Evolutionary conservation across 2,888 invertebrate genomes (phyloP), one percentile per base, ranked within the genome.

Genomic region (Tigriopus californicus): DNA sequence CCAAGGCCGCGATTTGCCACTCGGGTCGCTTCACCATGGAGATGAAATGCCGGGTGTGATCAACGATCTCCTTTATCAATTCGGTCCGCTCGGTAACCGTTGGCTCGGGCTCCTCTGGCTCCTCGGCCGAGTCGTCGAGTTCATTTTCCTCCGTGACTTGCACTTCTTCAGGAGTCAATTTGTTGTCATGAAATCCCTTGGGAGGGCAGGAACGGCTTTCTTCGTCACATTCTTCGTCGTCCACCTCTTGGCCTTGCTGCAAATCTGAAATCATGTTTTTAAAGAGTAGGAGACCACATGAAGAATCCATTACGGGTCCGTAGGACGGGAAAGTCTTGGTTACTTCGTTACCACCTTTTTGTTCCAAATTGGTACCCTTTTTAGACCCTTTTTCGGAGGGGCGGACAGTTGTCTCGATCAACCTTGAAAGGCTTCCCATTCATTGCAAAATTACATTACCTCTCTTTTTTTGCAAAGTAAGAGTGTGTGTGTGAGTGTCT

Each of bases 1-100:
- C 56, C 56, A 56, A 44, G 20, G 56, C 18, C 22, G 46, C 2
- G 18, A 56, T 20, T 20, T 56, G 56, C 56, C 56, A 56, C 20
- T 44, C 44, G 12, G 56, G 56, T 18, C 33, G 18, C 22, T 18
- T 20, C 11, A 56, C 56, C 56, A 56, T 56, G 22, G 56, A 56
- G 15, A 56, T 44, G 44, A 56, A 56, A 20, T 56, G 56, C 12
- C 56, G 56, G 15, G 25, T 25, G 22, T 56, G 56, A n/a, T 22
- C 18, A 33, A 56, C 44, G n/a, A 20, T 42, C 44, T 56, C 20
- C 6, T 25, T 44, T 4, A 56, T 11, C 42, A 49, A 49, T 22
- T 56, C 20, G 18, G 33, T 20, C 11, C 44, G 20, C 33, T 56
- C 56, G n/a, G n/a, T n/a, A n/a, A n/a, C n/a, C n/a, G n/a, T n/a